phyloP scores from a whole-genome alignment of 2,888 invertebrate species.

The Carcina quercana region DNA sequence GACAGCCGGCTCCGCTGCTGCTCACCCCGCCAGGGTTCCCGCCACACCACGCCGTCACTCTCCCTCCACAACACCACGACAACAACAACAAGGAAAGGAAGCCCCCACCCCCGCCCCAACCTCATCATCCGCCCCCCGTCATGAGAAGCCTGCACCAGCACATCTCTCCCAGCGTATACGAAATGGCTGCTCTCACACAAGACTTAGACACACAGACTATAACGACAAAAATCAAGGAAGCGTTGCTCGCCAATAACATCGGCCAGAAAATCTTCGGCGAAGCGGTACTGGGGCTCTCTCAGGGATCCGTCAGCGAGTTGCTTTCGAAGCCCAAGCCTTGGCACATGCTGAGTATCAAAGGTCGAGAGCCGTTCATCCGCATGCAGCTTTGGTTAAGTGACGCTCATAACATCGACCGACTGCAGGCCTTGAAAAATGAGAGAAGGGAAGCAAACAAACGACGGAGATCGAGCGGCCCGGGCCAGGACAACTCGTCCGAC shows the following conservation, averaged over 20 bases:
- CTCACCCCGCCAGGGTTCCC: constrained; percentile 85
- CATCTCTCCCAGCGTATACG: constrained; percentile 96
- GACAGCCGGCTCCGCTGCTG: constrained; percentile 77
- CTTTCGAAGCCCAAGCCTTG: constrained; percentile 98
- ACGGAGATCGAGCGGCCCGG: constrained; percentile 86
- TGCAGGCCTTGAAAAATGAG: constrained; percentile 93
- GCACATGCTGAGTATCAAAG: constrained; percentile 99
- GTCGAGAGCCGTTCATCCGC: constrained; percentile 95
- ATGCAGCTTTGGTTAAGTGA: constrained; percentile 99
- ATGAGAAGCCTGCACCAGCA: constrained; percentile 87
- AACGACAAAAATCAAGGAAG: constrained; percentile 97
- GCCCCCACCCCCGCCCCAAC: constrained; percentile 72
- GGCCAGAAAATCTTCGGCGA: constrained; percentile 99
- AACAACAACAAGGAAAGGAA: constrained; percentile 74
- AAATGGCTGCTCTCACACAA: constrained; percentile 97
- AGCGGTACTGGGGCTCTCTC: constrained; percentile 95
- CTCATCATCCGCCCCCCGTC: constrained; percentile 77
- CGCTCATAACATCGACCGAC: constrained; percentile 93
- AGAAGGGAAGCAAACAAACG: constrained; percentile 93
- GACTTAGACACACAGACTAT: constrained; percentile 97
- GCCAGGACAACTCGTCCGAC: constrained; percentile 90
- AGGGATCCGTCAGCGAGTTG: constrained; percentile 97
- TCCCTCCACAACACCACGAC: constrained; percentile 78
- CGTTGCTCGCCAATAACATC: constrained; percentile 95
- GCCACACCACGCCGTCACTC: constrained; percentile 81